Evolutionary conservation across 2,113 vertebrate species (phyloP).

Genomic region (Cryptotis parvus): DNA sequence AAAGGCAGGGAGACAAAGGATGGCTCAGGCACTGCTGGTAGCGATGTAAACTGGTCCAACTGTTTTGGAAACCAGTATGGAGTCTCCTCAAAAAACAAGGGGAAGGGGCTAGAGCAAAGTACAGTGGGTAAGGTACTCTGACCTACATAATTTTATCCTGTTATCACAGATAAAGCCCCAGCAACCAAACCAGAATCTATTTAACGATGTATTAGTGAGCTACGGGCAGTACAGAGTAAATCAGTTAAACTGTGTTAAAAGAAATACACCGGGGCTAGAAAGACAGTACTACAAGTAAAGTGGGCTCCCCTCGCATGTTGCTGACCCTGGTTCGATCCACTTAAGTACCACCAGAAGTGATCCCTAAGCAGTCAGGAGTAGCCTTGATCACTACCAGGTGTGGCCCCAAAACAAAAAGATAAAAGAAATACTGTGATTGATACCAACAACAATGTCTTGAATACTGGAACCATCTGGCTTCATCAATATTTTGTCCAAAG

Average conservation of each 20-base stretch:
- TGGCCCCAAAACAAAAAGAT: background rate
- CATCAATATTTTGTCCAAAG: background rate
- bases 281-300: background rate
- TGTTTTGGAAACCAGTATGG: background rate
- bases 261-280: background rate
- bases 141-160: background rate
- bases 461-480: background rate
- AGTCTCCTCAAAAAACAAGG: background rate
- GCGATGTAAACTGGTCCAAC: background rate
- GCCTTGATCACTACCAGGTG: no score
- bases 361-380: no score
- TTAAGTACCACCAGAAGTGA: no score
- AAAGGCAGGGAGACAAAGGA: background rate
- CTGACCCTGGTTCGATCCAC: no score
- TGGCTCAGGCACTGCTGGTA: background rate
- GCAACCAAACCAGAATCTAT: background rate
- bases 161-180: no score
- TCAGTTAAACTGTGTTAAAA: background rate
- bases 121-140: background rate
- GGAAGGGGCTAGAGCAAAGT: no score
- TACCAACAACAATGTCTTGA: background rate
- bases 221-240: background rate
- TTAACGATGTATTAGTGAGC: background rate
- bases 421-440: background rate
- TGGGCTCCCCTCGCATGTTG: background rate